Percentiles rank a stretch among this genome's conserved stretches.
phyloP scores from a whole-genome alignment of 2,888 invertebrate genomes.

The Idaea aversata region DNA sequence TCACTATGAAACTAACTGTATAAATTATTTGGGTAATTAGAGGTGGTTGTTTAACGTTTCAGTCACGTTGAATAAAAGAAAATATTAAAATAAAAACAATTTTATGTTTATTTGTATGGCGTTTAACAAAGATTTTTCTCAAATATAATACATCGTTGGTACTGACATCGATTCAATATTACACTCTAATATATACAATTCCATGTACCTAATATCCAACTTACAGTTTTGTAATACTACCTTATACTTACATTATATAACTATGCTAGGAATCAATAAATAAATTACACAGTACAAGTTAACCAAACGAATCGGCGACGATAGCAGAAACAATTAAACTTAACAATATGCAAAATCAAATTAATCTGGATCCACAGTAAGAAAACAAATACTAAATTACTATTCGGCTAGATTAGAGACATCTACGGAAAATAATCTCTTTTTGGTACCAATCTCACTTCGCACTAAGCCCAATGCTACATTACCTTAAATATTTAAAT shows the following conservation, averaged over 20 bases:
- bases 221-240: slow-evolving; percentile 51
- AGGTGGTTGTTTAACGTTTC: slow-evolving; percentile 12
- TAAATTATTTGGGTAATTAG: slow-evolving; percentile 12
- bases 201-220: slow-evolving; percentile 27
- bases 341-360: slow-evolving; percentile 56
- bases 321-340: slow-evolving; percentile 57
- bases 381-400: slow-evolving; percentile 37
- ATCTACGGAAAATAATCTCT: slow-evolving; percentile 71
- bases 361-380: slow-evolving; percentile 37
- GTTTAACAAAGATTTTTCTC: slow-evolving; percentile 70
- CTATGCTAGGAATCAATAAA: slow-evolving; percentile 66
- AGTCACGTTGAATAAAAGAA: slow-evolving; percentile 31
- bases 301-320: slow-evolving; percentile 35
- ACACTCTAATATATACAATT: slow-evolving; percentile 69
- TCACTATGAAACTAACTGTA: too few species aligned
- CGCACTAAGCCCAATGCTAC: slow-evolving; percentile 53
- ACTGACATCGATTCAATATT: slow-evolving; percentile 69
- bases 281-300: slow-evolving; percentile 58
- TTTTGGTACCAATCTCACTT: slow-evolving; percentile 79
- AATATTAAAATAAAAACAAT: slow-evolving; percentile 75
- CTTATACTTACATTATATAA: slow-evolving; percentile 56
- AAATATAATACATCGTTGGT: slow-evolving; percentile 76
- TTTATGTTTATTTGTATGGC: slow-evolving; percentile 73
- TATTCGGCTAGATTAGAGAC: slow-evolving; percentile 58
- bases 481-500: slow-evolving; percentile 58